Conservation (phyloP, 2,113 vertebrate species). For the Tychaedon coryphoeus region DNA sequence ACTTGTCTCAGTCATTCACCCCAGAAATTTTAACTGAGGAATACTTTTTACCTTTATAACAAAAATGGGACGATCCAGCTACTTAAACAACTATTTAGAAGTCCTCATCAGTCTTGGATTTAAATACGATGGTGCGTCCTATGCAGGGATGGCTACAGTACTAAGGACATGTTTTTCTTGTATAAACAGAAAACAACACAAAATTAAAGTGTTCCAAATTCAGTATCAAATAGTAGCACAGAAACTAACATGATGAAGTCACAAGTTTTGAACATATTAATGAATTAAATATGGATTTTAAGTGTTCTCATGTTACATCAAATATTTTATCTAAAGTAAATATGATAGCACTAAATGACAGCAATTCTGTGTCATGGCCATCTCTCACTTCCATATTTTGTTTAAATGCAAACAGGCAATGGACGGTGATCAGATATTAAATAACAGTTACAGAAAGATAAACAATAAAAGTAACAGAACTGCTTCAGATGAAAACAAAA, state of each 20-base stretch:
- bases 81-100: neutral
- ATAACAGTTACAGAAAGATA: neutral
- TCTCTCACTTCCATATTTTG: neutral
- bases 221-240: neutral
- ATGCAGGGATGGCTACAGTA: neutral
- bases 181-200: neutral
- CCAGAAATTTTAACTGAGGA: neutral
- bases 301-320: neutral
- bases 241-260: neutral
- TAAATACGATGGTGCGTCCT: neutral
- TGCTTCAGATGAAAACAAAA: neutral
- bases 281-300: neutral
- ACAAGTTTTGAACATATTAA: neutral
- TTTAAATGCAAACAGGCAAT: neutral
- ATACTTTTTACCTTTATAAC: neutral
- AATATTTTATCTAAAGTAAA: neutral
- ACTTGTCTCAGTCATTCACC: neutral
- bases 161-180: neutral
- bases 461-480: neutral
- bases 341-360: neutral
- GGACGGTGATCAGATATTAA: neutral
- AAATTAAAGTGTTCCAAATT: neutral
- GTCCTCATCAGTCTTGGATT: neutral
- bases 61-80: neutral
- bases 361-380: neutral